Percentiles rank a stretch among this genome's conserved stretches.
Conservation (phyloP, 2,888 invertebrate genomes). For the Heliconius cydno region DNA sequence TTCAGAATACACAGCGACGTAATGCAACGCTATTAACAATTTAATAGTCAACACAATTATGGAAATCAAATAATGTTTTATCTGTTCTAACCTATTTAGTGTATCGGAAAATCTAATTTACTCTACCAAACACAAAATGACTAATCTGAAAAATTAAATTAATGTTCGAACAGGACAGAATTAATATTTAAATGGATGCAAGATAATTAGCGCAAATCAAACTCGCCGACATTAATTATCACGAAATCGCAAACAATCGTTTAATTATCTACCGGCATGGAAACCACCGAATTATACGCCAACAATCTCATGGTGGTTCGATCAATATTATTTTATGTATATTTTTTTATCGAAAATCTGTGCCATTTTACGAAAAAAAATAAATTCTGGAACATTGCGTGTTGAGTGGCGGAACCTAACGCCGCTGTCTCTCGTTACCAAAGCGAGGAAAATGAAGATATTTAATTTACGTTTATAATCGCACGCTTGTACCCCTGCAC, state of each 20-base stretch:
- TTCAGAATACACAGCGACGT: background rate
- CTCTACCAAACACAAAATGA: slow-evolving; percentile 41
- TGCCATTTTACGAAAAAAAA: too few relatives aligned
- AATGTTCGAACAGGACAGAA: slow-evolving; percentile 52
- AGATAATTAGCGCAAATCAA: slow-evolving; percentile 81
- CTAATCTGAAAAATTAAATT: slow-evolving; percentile 50
- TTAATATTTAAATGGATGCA: slow-evolving; percentile 71
- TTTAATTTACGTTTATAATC: too few relatives aligned
- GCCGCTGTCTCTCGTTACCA: too few relatives aligned
- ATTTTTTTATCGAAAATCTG: background rate
- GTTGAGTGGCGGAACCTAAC: too few relatives aligned
- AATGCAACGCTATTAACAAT: background rate
- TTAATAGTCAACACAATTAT: slow-evolving; percentile 10
- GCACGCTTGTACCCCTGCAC: too few relatives aligned
- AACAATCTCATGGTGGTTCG: slow-evolving; percentile 63
- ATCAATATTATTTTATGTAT: slow-evolving; percentile 53
- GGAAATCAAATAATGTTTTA: slow-evolving; percentile 5
- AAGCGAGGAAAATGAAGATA: too few relatives aligned
- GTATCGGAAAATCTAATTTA: slow-evolving; percentile 40
- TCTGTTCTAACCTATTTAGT: slow-evolving; percentile 20
- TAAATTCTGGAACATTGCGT: too few relatives aligned
- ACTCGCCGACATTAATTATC: slow-evolving; percentile 78
- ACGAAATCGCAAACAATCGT: slow-evolving; percentile 80
- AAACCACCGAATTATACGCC: slow-evolving; percentile 76
- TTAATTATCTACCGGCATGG: slow-evolving; percentile 76